Evolutionary conservation across 2,797 vertebrate species (phyloP), one percentile per base, ranked within the genome.

Genomic region (Sebastiscus tertius): DNA sequence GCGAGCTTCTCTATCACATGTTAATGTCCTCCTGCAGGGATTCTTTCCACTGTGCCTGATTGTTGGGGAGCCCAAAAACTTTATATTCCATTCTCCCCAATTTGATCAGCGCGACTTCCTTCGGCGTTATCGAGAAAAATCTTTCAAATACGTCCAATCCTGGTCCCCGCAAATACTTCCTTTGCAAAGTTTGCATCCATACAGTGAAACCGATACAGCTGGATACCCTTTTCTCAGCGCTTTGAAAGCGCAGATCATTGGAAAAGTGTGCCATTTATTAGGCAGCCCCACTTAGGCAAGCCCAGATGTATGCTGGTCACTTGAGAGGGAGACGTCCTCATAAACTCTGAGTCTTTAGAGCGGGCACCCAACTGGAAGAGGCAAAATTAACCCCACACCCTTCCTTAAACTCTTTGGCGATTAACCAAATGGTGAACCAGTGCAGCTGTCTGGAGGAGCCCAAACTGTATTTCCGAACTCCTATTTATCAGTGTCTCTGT

Each of bases 21-120:
- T 92, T 93, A 94, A 93, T 92, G 93, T 93, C 93, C 90, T 90
- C 90, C 94, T 90, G 93, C 80, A 75, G 89, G 81, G 91, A 92
- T 84, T 94, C n/a, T 20, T 49, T 18, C 71, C 83, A 80, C 87
- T 63, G 76, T 67, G 46, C 60, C 81, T 72, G 79, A 81, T 93
- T 89, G 90, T 93, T 79, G 84, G 87, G 87, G 80, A 81, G 80
- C 80, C 87, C 16, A 3, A 92, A 94, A 92, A 94, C 91, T 93
- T 94, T 84, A 59, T 34, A 86, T 91, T 89, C 89, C 78, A n/a
- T 66, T 87, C 77, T 60, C 81, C 72, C 79, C 16, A 75, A 42
- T 72, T 83, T 71, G 63, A 82, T 87, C 62, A 65, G 79, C 59
- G 65, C 42, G 76, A 72, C 70, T 76, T 59, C 75, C 84, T 72